Base-by-base conservation (phyloP, 2,113 vertebrate species). In the Gambusia holbrooki region DNA sequence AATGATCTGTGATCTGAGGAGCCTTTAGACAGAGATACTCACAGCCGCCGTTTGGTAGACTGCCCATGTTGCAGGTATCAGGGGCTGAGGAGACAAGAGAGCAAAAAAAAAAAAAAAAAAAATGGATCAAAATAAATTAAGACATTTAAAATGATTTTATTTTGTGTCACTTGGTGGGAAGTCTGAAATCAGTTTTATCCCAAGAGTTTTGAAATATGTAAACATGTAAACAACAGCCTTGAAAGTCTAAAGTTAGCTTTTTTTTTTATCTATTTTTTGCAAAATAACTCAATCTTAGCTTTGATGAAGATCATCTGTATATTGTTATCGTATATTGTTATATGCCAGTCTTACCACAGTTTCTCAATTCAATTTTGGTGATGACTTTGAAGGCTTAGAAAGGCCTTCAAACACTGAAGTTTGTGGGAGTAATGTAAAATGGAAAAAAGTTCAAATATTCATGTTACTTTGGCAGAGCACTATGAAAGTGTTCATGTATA, bases 21-120 rank as follows among this genome's bases (percentile, higher is more conserved):
- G 97, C 98, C 83, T 97, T 96, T 72, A 99, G 96, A 89, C 98
- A 99, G 73, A 99, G 90, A 85, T 98, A 99, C 79, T 99, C 97
- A 69, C 98, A 99, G 83, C 98, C 98, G 2, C 98, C 98, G 0
- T 98, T 98, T 14, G 96, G 96, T 27, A 97, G 91, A 66, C 93
- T 93, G 14, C 96, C 96, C 90, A 96, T 93, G 85, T 97, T 97
- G 45, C 98, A 99, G 82, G 93, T 95, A 74, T 99, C 96, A 3
- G 96, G 95, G 81, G 95, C 98, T 99, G 97, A 74, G 28, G 67
- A 22, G 37, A 73, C 48, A 74, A 37, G 83, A 84, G 22, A 28
- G 17, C 35, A 79, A 30, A 27, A n/a, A 37, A 28, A 11, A 13
- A 37, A 28, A 11, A 13, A 1, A 11, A 42, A 0, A 32, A 32